These are phyloP conservation scores for Pipistrellus pygmaeus DNA, from an alignment of 2,797 vertebrate species.

Conservation along the genomic window DNA sequence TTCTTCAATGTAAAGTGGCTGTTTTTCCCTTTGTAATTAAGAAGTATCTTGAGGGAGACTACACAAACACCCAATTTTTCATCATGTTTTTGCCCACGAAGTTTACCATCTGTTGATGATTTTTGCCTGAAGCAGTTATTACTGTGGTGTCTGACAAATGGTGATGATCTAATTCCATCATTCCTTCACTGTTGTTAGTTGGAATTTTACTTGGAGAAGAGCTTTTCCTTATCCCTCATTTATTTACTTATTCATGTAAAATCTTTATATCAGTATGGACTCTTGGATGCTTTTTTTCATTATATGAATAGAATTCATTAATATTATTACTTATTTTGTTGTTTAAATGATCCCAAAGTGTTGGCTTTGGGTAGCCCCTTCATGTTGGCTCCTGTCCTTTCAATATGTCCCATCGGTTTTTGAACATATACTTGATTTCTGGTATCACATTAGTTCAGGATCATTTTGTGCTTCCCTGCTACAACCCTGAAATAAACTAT, in stretches of 20 bases:
- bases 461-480: not conserved
- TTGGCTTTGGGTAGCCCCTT: not conserved
- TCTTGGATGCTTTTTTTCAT: constrained; percentile 2
- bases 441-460: not conserved
- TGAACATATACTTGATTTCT: not conserved
- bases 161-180: not conserved
- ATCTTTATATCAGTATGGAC: not conserved
- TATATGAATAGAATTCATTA: not conserved
- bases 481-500: not conserved
- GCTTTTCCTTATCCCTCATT: not conserved
- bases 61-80: constrained; percentile 33
- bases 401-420: not conserved
- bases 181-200: constrained; percentile 21
- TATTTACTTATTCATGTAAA: constrained; percentile 3
- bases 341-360: not conserved
- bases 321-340: constrained; percentile 18
- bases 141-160: not conserved
- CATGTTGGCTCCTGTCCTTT: not conserved
- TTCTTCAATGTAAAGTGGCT: not conserved
- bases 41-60: constrained; percentile 1
- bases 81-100: not conserved
- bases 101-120: constrained; percentile 8
- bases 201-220: not conserved
- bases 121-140: constrained; percentile 30
- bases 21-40: constrained; percentile 31